Evolutionary conservation across 2,888 invertebrate species (phyloP).

Genomic region (Alentia gelatinosa): DNA sequence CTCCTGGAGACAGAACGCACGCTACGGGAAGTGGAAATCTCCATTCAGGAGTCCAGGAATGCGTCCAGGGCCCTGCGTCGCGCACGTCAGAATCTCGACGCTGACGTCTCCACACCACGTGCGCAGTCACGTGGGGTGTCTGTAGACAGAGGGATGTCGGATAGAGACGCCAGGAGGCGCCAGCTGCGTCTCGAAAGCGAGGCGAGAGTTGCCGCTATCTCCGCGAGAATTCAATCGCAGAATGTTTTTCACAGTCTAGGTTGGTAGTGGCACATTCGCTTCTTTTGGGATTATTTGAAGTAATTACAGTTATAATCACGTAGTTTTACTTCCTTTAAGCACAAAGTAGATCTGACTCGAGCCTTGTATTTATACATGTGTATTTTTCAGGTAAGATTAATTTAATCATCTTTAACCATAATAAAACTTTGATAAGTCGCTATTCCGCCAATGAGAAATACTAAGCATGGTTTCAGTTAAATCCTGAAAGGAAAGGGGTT

Average conservation of each 20-base stretch:
- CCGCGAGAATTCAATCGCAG: not conserved
- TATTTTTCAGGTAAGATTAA: no score
- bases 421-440: no score
- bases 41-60: slow-evolving; percentile 11
- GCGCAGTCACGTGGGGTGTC: not conserved
- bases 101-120: not conserved
- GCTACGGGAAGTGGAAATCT: slow-evolving; percentile 12
- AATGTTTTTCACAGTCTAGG: not conserved
- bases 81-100: not conserved
- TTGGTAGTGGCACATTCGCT: no score
- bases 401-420: no score
- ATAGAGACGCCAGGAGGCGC: not conserved
- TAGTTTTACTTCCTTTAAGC: no score
- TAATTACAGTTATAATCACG: no score
- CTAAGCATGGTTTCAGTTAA: no score
- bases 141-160: not conserved
- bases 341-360: no score
- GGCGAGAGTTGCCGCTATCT: not conserved
- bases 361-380: no score
- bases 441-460: no score
- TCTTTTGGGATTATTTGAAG: no score
- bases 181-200: not conserved
- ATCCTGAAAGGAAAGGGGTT: no score
- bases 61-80: slow-evolving; percentile 9
- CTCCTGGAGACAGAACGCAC: slow-evolving; percentile 32